phyloP scores from a whole-genome alignment of 2,113 vertebrate species.

The Acanthochromis polyacanthus region DNA sequence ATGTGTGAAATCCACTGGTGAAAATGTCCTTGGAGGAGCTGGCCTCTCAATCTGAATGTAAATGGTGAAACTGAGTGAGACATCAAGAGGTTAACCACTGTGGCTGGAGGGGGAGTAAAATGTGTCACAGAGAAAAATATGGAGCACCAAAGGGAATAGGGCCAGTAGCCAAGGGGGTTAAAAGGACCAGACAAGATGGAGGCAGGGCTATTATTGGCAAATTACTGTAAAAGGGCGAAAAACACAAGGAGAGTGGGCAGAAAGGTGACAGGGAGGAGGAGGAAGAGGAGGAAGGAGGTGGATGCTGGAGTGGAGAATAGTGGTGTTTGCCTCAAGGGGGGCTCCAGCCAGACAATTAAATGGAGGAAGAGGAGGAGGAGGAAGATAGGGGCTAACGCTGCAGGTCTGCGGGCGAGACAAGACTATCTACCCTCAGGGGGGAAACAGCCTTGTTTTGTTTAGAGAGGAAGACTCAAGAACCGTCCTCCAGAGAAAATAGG shows the following conservation, averaged over 20 bases:
- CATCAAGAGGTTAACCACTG: conserved; percentile 17
- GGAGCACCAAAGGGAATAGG: conserved; percentile 36
- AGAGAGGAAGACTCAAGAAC: conserved; percentile 74
- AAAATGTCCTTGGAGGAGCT: background rate
- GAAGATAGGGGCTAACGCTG: conserved; percentile 54
- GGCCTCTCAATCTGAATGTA: background rate
- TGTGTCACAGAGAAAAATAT: conserved; percentile 40
- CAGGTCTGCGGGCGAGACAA: conserved; percentile 81
- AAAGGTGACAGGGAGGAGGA: conserved; percentile 43
- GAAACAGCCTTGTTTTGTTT: conserved; percentile 72
- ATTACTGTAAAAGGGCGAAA: conserved; percentile 33
- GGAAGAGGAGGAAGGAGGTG: conserved; percentile 15
- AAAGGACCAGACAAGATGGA: conserved; percentile 53
- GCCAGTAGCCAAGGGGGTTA: conserved; percentile 56
- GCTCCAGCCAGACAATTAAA: conserved; percentile 51
- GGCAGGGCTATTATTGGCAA: conserved; percentile 53
- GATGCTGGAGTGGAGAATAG: conserved; percentile 39
- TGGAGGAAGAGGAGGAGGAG: conserved; percentile 35
- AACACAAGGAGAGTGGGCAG: conserved; percentile 20
- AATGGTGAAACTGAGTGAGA: conserved; percentile 15
- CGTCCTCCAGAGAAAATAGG: conserved; percentile 73
- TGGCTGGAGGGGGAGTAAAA: conserved; percentile 15
- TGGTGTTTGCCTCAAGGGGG: conserved; percentile 48
- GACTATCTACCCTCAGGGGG: conserved; percentile 78
- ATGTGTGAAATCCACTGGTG: background rate